Evolutionary conservation across 2,888 invertebrate genomes (phyloP), one percentile per base, ranked within the genome.

Genomic region (Emesis castigata): DNA sequence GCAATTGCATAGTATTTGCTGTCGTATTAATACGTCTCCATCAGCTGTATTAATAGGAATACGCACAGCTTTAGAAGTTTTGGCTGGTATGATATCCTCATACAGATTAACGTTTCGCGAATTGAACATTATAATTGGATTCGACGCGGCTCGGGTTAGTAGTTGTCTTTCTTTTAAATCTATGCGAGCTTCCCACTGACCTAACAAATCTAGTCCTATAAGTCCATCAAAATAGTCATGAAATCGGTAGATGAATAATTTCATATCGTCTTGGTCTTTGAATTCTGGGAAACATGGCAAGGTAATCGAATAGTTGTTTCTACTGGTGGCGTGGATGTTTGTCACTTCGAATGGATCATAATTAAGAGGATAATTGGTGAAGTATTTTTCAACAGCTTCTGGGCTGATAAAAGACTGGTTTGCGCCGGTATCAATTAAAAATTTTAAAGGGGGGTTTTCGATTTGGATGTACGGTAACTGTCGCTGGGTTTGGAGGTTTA

Each of bases 401-500:
- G 73, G 65, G 20, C 56, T 73, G n/a, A 66, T 56, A 11, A 73
- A 65, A 1, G 73, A 65, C 20, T 73, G 65, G 18, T 66, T 69
- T 2, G 77, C 69, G n/a, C 58, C 39, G 7, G 64, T 65, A 18
- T 70, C 64, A 31, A 62, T 56, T 3, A 65, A 20, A 9, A 48
- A 44, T n/a, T 48, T 68, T 11, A 68, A 16, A 1, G 22, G 66
- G 0, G 26, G 66, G 11, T 48, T 44, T 5, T n/a, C 5, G 3
- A 78, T 80, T 58, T 75, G 20, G 14, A 77, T 73, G 18, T 65
- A 80, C 9, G 74, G 80, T 20, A 80, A 34, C n/a, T 80, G 80
- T 14, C 77, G 20, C 62, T 77, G 75, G 3, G 69, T 80, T 2
- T 75, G 75, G 9, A 75, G 48, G 26, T 77, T 77, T 26, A 80